Conservation (phyloP, 2,113 vertebrate species). For the Tychaedon coryphoeus region DNA sequence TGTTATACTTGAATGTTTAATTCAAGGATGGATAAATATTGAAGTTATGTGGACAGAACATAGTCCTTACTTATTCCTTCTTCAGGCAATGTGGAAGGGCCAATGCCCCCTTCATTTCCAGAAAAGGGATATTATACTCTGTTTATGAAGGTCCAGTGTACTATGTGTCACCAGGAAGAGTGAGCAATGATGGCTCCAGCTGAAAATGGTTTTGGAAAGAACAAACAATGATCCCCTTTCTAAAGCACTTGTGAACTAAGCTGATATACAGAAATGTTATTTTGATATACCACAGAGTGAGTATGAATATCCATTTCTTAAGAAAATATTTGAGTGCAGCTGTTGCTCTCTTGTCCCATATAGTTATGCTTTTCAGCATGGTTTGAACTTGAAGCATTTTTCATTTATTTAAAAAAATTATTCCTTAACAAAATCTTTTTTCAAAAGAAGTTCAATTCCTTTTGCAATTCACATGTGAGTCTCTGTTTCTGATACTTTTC, state of each 20-base stretch:
- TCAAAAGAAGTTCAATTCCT: slow-evolving; percentile 32
- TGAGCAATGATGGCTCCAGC: neutral
- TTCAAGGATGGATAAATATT: slow-evolving; percentile 22
- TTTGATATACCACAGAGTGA: slow-evolving; percentile 1
- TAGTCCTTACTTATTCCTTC: neutral
- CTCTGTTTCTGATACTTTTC: slow-evolving; percentile 58
- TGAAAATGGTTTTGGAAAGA: neutral
- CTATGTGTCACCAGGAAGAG: neutral
- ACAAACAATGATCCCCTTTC: neutral
- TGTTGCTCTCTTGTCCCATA: slow-evolving; percentile 62
- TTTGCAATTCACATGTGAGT: neutral
- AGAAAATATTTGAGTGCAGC: slow-evolving; percentile 67
- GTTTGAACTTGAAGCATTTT: slow-evolving; percentile 65
- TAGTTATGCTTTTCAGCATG: slow-evolving; percentile 62
- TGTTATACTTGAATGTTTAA: slow-evolving; percentile 18
- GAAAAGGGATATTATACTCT: neutral
- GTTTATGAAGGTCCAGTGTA: neutral
- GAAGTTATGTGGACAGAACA: neutral
- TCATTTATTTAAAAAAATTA: slow-evolving; percentile 28
- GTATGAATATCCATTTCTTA: slow-evolving; percentile 23
- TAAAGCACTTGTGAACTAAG: neutral
- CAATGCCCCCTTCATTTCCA: neutral
- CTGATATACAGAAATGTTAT: neutral
- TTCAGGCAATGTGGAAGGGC: neutral
- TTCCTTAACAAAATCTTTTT: slow-evolving; percentile 46